phyloP scores from a whole-genome alignment of 2,113 vertebrate genomes.

The Athene noctua region DNA sequence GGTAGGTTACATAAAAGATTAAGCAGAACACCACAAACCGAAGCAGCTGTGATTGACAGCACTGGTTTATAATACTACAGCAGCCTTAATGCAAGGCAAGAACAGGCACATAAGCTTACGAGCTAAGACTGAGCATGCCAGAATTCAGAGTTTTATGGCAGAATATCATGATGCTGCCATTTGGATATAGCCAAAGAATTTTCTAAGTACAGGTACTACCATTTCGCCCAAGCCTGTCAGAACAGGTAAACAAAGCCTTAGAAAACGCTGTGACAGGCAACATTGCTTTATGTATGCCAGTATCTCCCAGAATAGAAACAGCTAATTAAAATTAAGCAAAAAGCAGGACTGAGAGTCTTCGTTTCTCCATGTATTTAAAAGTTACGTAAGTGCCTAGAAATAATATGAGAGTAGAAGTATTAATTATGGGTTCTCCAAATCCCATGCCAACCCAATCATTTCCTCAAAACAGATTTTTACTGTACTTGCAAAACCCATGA shows the following conservation, averaged over 20 bases:
- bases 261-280: not conserved
- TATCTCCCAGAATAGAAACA: conserved; percentile 7
- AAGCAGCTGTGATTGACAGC: conserved; percentile 3
- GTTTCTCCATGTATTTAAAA: not conserved
- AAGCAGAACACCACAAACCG: not conserved
- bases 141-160: not conserved
- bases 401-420: not conserved
- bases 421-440: not conserved
- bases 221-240: not conserved
- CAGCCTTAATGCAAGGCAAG: not conserved
- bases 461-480: not conserved
- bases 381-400: not conserved
- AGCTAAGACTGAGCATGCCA: not conserved
- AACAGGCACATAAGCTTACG: accelerated
- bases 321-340: conserved; percentile 29
- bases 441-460: not conserved
- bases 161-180: not conserved
- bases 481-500: not conserved
- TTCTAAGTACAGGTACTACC: not conserved
- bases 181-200: not conserved
- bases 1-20: conserved; percentile 41
- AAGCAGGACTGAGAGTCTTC: not conserved
- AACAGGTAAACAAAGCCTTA: not conserved
- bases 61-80: not conserved
- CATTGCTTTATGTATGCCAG: not conserved